phyloP scores from a whole-genome alignment of 1,140 invertebrate genomes.

The Drosophila teissieri region DNA sequence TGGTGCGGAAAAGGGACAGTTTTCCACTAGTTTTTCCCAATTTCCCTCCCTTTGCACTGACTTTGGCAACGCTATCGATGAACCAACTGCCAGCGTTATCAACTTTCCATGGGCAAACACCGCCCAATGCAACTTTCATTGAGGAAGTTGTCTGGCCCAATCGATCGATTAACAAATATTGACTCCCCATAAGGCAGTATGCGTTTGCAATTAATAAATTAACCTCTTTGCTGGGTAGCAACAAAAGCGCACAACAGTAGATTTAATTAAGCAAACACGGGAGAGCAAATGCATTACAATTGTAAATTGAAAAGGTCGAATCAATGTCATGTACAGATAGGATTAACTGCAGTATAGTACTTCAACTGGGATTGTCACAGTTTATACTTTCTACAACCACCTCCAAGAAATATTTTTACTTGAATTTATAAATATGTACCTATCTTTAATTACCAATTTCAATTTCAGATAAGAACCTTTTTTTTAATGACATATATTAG shows the following conservation, averaged over 20 bases:
- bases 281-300: conserved; percentile 3
- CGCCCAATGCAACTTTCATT: conserved; percentile 19
- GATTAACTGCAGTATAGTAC: conserved; percentile 12
- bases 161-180: conserved; percentile 45
- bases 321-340: conserved; percentile 31
- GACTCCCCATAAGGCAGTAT: conserved; percentile 3
- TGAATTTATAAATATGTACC: too few relatives aligned
- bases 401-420: background rate
- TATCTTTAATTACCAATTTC: too few relatives aligned
- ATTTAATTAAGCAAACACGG: conserved; percentile 29
- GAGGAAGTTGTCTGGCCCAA: conserved; percentile 24
- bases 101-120: background rate
- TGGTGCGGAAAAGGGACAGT: background rate
- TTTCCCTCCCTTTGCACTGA: background rate
- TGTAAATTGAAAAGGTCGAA: conserved; percentile 20
- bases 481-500: too few relatives aligned
- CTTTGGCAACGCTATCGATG: conserved; percentile 21
- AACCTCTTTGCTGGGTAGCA: background rate
- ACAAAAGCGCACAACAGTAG: conserved; percentile 10
- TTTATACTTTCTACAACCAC: background rate
- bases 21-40: background rate
- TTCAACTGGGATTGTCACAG: conserved; percentile 5
- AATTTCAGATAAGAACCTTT: too few relatives aligned
- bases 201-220: conserved; percentile 35
- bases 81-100: conserved; percentile 12